Conservation (phyloP, 2,113 vertebrate genomes). For the Girardinichthys multiradiatus region DNA sequence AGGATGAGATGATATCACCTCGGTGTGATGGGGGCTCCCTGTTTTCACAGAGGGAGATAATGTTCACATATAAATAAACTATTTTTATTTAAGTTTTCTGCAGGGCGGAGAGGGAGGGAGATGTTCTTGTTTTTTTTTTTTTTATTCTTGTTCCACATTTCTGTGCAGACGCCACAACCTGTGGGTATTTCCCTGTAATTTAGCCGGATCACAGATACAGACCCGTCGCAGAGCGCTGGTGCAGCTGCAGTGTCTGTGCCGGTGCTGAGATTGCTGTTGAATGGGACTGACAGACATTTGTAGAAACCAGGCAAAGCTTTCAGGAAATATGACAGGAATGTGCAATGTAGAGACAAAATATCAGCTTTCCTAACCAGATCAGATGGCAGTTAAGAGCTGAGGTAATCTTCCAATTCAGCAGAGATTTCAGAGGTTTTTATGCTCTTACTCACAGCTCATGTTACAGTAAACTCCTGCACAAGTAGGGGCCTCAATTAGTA, state of each 20-base stretch:
- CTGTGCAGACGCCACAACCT: too few relatives aligned
- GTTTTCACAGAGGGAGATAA: not conserved
- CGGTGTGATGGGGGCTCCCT: not conserved
- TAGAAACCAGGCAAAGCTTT: conserved; percentile 41
- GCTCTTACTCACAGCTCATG: conserved; percentile 4
- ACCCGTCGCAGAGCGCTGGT: too few relatives aligned
- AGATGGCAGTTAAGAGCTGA: not conserved
- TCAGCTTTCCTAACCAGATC: conserved; percentile 21
- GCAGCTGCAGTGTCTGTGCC: not conserved
- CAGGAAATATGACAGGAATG: conserved; percentile 59
- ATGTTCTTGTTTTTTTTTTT: too few relatives aligned
- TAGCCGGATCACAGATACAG: not conserved
- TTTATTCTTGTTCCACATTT: too few relatives aligned
- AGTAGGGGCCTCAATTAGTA: too few relatives aligned
- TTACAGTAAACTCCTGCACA: not conserved
- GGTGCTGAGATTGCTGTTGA: conserved; percentile 32
- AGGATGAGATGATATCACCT: not conserved
- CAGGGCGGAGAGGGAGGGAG: not conserved
- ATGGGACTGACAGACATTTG: conserved; percentile 32
- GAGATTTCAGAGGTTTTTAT: not conserved
- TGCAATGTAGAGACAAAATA: conserved; percentile 5
- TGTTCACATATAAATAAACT: too few relatives aligned
- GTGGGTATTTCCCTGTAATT: not conserved
- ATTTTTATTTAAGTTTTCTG: not conserved
- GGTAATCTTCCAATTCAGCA: not conserved